Evolutionary conservation across 2,113 vertebrate species (phyloP).

Genomic region (Sorex araneus): DNA sequence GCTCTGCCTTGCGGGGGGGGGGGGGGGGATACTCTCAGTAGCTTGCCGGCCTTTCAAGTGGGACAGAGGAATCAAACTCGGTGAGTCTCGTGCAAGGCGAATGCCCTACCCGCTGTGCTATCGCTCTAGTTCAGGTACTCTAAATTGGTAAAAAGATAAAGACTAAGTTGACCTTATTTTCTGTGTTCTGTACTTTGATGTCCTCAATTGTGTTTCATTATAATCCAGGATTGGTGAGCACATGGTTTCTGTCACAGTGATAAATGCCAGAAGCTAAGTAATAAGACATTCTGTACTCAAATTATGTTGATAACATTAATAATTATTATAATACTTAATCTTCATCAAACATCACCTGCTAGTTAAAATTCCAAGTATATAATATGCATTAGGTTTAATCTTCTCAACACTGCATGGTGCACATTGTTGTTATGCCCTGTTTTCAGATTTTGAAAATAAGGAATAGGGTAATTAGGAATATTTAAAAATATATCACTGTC

Average conservation of each 20-base stretch:
- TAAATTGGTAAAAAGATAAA: not conserved
- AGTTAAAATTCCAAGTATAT: not conserved
- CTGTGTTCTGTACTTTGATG: not conserved
- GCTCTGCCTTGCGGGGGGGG: no score
- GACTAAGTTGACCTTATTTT: not conserved
- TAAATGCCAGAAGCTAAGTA: not conserved
- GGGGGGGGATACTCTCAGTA: no score
- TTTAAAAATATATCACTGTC: not conserved
- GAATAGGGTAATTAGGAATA: not conserved
- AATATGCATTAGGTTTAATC: not conserved
- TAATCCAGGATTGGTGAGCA: not conserved
- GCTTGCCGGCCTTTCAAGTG: no score
- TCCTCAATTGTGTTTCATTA: not conserved
- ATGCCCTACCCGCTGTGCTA: no score
- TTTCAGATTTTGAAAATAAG: not conserved
- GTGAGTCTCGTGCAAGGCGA: no score
- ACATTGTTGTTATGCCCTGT: not conserved
- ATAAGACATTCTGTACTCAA: constrained; percentile 25
- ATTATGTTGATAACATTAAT: not conserved
- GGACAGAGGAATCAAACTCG: no score
- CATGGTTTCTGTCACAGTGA: not conserved
- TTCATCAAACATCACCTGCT: not conserved
- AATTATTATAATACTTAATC: not conserved
- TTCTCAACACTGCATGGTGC: not conserved
- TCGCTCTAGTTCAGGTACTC: no score